Evolutionary conservation across 2,113 vertebrate genomes (phyloP), one percentile per base, ranked within the genome.

Genomic region (Pseudopipra pipra): DNA sequence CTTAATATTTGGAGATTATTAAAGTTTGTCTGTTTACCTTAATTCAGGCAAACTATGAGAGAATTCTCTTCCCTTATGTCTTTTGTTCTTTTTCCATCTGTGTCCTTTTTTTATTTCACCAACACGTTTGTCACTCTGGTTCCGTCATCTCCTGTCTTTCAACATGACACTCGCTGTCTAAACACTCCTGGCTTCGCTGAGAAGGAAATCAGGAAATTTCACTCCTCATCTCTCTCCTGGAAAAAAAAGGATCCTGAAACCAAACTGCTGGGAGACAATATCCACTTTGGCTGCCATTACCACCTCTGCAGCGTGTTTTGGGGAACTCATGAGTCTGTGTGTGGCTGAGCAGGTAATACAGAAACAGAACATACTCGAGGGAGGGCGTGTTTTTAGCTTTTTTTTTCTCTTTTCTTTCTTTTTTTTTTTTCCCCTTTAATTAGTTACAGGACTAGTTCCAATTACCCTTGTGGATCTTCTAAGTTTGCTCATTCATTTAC

Each of bases 1-100:
- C 49, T 74, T 86, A 77, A 44, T 93, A 95, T 80, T 52, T 71
- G n/a, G 47, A 78, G 31, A 66, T 59, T 79, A 76, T 51, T 62
- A 47, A 85, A 80, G 47, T 88, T 95, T 92, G 39, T 15, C 85
- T 92, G 65, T 52, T 95, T 96, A 88, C 61, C 85, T 80, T 85
- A 92, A 88, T 67, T 85, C 73, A 75, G 56, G 33, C 63, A 80
- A 92, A 74, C 43, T 37, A 43, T 14, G 51, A 91, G 52, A 81
- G 23, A 92, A 54, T 84, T 93, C 35, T 93, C 63, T 84, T 80
- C 83, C 72, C 72, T 91, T 81, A 74, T 88, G 85, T 68, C 85
- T 93, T 96, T 96, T 88, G 83, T 96, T 97, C 91, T 93, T 96
- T 93, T 90, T 95, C 95, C 85, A 96, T 97, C 87, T 97, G 90